Base-by-base conservation (phyloP, 92 coral and sea anemone species). In the Hydrozoanthus gracilis region DNA sequence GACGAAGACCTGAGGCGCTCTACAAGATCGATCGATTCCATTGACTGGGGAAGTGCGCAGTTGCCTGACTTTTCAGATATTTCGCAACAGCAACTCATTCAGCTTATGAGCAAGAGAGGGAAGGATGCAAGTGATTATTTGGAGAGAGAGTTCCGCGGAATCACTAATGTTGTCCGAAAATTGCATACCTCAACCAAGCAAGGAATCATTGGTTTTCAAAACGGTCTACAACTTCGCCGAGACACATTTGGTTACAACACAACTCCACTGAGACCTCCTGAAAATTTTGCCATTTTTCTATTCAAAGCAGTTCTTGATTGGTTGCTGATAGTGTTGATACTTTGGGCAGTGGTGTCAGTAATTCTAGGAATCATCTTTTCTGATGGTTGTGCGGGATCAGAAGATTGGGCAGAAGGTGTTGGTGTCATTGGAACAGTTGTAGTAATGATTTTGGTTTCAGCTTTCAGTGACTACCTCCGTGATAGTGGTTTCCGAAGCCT, bases 171-270 rank as follows among this genome's bases (percentile, higher is more conserved):
- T 46, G 90, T 88, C 3, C 91, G 79, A 10, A 82, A 77, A 13
- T 86, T 95, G 39, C 96, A 95, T 61, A 90, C 98, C 14, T 95
- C 98, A 12, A 92, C 92, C 5, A 87, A 82, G 78, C 94, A 93
- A 64, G 98, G 98, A 12, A 17, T 95, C 44, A 71, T 95, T 74
- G 96, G 92, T 16, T 84, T 91, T 20, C 44, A 91, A 47, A 92
- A 93, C 5, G 95, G 91, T 11, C 92, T 93, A 14, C 11, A 35
- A n/a, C 85, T 65, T 44, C 92, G 96, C 44, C 64, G 46, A 8
- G n/a, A 77, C 48, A 82, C 60, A 35, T 95, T 91, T 73, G 98
- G 98, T 27, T 78, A 77, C n/a, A 95, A 92, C 50, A 52, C 60
- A 44, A 78, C 87, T 35, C 98, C 98, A 27, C 83, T 89, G 10